Conservation (phyloP, 2,888 invertebrate species). For the Vanessa cardui region DNA sequence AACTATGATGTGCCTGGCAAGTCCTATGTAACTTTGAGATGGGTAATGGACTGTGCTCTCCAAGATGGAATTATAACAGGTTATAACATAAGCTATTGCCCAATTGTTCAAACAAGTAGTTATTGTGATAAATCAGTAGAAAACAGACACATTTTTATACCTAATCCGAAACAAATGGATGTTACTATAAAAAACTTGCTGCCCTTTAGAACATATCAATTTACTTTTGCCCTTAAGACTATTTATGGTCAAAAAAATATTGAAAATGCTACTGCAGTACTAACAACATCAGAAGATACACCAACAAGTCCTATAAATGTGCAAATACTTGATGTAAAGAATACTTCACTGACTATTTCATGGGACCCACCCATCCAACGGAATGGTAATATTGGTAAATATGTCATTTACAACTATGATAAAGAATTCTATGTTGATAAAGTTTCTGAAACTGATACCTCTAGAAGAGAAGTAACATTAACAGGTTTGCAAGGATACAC, state of each 20-base stretch:
- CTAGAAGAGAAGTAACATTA: slow-evolving; percentile 56
- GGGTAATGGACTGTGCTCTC: slow-evolving; percentile 90
- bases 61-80: slow-evolving; percentile 86
- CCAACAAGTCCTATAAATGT: slow-evolving; percentile 84
- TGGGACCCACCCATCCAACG: slow-evolving; percentile 87
- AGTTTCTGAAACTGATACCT: slow-evolving; percentile 55
- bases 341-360: slow-evolving; percentile 83
- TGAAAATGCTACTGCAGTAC: slow-evolving; percentile 81
- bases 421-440: slow-evolving; percentile 52
- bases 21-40: slow-evolving; percentile 81
- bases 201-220: slow-evolving; percentile 89
- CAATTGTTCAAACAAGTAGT: slow-evolving; percentile 77
- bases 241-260: slow-evolving; percentile 66
- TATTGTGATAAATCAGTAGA: slow-evolving; percentile 79
- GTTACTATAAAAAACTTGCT: slow-evolving; percentile 85
- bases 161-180: slow-evolving; percentile 74
- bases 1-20: slow-evolving; percentile 66
- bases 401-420: slow-evolving; percentile 82
- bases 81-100: slow-evolving; percentile 90
- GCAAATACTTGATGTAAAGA: slow-evolving; percentile 82
- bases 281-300: slow-evolving; percentile 88
- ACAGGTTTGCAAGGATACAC: slow-evolving; percentile 82
- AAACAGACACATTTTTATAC: slow-evolving; percentile 63
- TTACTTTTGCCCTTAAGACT: slow-evolving; percentile 85
- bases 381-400: slow-evolving; percentile 89